Evolutionary conservation across 2,113 vertebrate genomes (phyloP).

Genomic region (Gila orcuttii): DNA sequence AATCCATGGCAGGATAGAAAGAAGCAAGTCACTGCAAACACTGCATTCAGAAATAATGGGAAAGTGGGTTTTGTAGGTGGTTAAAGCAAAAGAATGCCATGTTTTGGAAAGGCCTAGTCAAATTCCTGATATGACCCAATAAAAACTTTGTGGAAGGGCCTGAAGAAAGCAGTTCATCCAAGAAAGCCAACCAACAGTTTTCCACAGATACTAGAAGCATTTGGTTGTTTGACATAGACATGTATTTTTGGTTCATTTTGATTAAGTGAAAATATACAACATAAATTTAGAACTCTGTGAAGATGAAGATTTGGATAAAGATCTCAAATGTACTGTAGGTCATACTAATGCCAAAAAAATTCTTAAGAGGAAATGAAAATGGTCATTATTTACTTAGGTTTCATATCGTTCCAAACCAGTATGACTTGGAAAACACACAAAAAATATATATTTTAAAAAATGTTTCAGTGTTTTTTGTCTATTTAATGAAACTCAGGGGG

Average conservation of each 20-base stretch:
- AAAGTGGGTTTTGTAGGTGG: not conserved
- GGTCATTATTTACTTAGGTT: not conserved
- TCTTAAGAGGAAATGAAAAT: not conserved
- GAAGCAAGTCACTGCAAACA: not conserved
- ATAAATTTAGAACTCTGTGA: not conserved
- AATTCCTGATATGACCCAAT: conserved; percentile 7
- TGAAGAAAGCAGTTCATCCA: not conserved
- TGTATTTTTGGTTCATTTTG: not conserved
- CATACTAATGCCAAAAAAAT: not conserved
- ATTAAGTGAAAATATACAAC: not conserved
- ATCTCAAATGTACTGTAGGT: not conserved
- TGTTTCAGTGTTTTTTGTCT: not conserved
- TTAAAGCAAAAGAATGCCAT: not conserved
- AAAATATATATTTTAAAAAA: not conserved
- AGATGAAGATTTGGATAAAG: not conserved
- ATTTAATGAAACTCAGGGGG: not conserved
- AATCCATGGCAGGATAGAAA: too few relatives aligned
- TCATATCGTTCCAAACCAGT: not conserved
- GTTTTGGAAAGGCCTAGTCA: not conserved
- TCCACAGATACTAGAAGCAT: not conserved
- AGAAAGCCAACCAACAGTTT: not conserved
- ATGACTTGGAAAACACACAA: not conserved
- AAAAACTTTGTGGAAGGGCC: not conserved
- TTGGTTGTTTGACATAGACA: not conserved
- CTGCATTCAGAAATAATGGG: not conserved